phyloP scores from a whole-genome alignment of 2,113 vertebrate species.

The Centrocercus urophasianus region DNA sequence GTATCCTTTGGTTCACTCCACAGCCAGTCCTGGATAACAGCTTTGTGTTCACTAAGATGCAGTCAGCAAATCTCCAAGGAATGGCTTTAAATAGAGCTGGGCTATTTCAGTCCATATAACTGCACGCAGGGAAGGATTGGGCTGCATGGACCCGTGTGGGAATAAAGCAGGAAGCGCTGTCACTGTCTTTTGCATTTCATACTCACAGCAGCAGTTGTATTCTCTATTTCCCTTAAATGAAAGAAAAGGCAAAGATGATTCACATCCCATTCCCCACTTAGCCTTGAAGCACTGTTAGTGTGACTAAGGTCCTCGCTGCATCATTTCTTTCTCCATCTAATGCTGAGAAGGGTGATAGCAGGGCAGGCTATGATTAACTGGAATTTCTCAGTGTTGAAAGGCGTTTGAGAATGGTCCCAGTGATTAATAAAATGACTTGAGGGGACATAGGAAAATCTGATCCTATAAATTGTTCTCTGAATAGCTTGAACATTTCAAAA shows the following conservation, averaged over 20 bases:
- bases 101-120: background rate
- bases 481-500: background rate
- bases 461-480: conserved; percentile 34
- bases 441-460: conserved; percentile 49
- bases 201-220: background rate
- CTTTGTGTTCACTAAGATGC: background rate
- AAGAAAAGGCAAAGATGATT: conserved; percentile 68
- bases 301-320: conserved; percentile 56
- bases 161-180: conserved; percentile 48
- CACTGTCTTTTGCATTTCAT: background rate
- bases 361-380: conserved; percentile 59
- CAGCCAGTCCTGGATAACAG: background rate
- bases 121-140: background rate
- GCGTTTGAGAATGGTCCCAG: background rate
- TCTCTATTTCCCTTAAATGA: conserved; percentile 53
- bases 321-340: conserved; percentile 52
- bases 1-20: background rate
- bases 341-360: conserved; percentile 31
- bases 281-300: background rate
- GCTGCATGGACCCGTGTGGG: background rate
- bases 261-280: conserved; percentile 21
- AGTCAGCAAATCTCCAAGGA: background rate
- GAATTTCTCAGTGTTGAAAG: conserved; percentile 62
- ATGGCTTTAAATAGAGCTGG: background rate
- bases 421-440: conserved; percentile 63